phyloP scores from a whole-genome alignment of 2,113 vertebrate species.

The Nymphicus hollandicus region DNA sequence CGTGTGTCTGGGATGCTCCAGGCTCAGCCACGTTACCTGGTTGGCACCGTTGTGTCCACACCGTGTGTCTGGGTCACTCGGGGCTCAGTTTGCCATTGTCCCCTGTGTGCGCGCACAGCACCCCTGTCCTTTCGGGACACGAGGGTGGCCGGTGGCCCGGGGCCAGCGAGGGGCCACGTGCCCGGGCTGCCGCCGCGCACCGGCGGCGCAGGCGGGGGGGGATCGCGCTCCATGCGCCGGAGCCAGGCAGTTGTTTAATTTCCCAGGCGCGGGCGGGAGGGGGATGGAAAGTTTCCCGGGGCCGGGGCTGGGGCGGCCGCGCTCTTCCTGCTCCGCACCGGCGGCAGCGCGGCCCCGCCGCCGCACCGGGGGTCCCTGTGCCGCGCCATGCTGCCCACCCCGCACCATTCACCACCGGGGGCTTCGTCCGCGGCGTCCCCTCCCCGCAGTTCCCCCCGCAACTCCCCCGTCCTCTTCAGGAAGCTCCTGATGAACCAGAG shows the following conservation, averaged over 20 bases:
- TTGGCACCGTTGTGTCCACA: fast-evolving
- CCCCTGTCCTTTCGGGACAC: background rate
- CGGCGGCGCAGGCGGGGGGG: background rate
- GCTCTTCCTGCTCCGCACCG: background rate
- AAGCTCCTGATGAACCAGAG: constrained; percentile 85
- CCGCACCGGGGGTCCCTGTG: background rate
- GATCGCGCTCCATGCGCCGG: background rate
- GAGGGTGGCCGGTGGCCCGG: background rate
- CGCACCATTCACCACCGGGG: constrained; percentile 53
- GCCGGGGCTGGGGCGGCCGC: background rate
- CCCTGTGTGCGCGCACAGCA: background rate
- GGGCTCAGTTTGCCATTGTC: fast-evolving
- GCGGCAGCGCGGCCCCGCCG: background rate
- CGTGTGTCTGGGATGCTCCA: fast-evolving
- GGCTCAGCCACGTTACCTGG: fast-evolving
- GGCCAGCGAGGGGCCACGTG: constrained; percentile 27
- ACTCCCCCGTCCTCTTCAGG: constrained; percentile 83
- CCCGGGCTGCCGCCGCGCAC: background rate
- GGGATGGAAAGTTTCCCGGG: constrained; percentile 59
- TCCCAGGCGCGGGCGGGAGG: constrained; percentile 52
- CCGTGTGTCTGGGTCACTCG: fast-evolving
- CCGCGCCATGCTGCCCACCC: constrained; percentile 46
- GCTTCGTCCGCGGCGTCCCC: constrained; percentile 73
- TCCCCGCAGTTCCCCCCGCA: constrained; percentile 68
- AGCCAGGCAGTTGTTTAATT: constrained; percentile 62